Conservation (phyloP, 2,113 vertebrate species). For the Syngnathus floridae region DNA sequence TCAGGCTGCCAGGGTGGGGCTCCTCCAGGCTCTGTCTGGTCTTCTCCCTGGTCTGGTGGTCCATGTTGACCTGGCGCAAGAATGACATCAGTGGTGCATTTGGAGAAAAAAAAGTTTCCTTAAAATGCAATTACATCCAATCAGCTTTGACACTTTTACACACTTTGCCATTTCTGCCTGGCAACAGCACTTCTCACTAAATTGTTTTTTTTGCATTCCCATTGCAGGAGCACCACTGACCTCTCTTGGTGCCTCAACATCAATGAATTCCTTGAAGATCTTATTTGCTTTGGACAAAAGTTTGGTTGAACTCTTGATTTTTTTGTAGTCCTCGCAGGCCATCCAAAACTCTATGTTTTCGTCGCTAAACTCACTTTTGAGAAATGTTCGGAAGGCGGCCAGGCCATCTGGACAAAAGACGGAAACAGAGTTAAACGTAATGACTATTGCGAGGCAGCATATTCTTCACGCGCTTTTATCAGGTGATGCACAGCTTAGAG, state of each 20-base stretch:
- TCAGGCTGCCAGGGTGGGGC: conserved; percentile 82
- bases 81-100: neutral
- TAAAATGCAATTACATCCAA: too few species aligned
- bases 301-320: conserved; percentile 79
- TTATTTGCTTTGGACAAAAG: conserved; percentile 80
- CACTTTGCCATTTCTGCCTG: too few species aligned
- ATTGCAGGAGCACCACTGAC: conserved; percentile 51
- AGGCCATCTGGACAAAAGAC: conserved; percentile 74
- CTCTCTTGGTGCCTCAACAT: conserved; percentile 85
- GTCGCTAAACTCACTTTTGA: conserved; percentile 90
- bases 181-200: too few species aligned
- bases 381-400: conserved; percentile 82
- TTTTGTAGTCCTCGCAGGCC: conserved; percentile 93
- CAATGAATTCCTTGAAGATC: conserved; percentile 90
- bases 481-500: neutral
- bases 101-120: too few species aligned
- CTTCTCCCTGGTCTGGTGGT: conserved; percentile 87
- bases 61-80: conserved; percentile 84
- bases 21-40: conserved; percentile 86
- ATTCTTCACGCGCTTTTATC: conserved; percentile 1
- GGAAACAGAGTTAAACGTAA: conserved; percentile 8
- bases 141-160: too few species aligned
- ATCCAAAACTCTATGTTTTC: conserved; percentile 98
- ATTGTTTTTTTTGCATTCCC: too few species aligned
- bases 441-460: neutral